Percentiles rank a stretch among this genome's conserved stretches.
Evolutionary conservation across 2,113 vertebrate species (phyloP).

Genomic region (Brevimyrus niger): DNA sequence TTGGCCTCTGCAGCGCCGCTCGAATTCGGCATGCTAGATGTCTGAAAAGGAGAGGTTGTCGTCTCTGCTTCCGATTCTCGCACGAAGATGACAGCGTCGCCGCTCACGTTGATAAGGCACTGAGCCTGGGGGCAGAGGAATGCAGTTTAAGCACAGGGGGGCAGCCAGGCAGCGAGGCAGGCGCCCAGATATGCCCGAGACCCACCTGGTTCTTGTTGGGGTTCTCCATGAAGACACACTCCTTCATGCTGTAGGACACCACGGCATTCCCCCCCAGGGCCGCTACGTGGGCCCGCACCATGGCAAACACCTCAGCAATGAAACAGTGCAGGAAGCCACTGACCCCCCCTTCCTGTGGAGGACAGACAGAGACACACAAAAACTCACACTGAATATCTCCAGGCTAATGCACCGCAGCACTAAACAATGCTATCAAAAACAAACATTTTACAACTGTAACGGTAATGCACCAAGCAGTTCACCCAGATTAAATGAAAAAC

Average conservation of each 20-base stretch:
- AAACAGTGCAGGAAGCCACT: constrained; percentile 95
- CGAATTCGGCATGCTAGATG: constrained; percentile 48
- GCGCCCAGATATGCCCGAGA: background rate
- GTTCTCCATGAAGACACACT: constrained; percentile 98
- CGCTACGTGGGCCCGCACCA: constrained; percentile 93
- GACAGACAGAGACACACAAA: constrained; percentile 9
- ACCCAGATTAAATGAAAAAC: background rate
- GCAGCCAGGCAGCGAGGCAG: background rate
- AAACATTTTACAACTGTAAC: background rate
- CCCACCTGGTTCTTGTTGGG: constrained; percentile 97
- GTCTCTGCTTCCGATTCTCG: constrained; percentile 78
- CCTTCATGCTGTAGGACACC: constrained; percentile 97
- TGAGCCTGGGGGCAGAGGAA: constrained; percentile 68
- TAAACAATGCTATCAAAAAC: background rate
- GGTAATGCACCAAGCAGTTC: background rate
- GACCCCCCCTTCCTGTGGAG: constrained; percentile 83
- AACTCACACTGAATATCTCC: background rate
- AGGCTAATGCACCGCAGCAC: background rate
- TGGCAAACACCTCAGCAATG: constrained; percentile 94
- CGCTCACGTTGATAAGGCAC: constrained; percentile 96
- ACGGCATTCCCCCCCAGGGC: constrained; percentile 93
- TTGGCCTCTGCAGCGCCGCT: constrained; percentile 62
- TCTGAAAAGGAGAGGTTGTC: constrained; percentile 43
- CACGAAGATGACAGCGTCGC: constrained; percentile 85
- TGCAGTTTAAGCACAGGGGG: background rate